Evolutionary conservation across 2,797 vertebrate genomes (phyloP).

Genomic region (Neosalanx taihuensis): DNA sequence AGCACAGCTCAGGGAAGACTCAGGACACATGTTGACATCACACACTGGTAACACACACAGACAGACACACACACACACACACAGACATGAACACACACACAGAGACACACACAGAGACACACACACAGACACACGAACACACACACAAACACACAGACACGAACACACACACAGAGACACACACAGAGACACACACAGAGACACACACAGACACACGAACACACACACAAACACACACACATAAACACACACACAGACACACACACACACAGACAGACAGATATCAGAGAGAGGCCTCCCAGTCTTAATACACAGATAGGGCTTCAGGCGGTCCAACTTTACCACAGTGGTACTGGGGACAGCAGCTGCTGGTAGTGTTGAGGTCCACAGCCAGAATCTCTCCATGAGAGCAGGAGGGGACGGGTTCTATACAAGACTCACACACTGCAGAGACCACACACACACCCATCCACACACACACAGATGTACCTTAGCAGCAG

Average conservation of each 20-base stretch:
- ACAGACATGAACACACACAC: no score
- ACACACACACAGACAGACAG: slow-evolving; percentile 13
- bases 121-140: slow-evolving; percentile 16
- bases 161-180: no score
- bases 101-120: no score
- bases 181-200: no score
- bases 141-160: not conserved
- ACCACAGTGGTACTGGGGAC: slow-evolving; percentile 92
- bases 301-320: not conserved
- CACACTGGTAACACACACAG: slow-evolving; percentile 76
- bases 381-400: slow-evolving; percentile 90
- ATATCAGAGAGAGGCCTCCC: not conserved
- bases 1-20: slow-evolving; percentile 77
- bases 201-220: slow-evolving; percentile 14
- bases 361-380: slow-evolving; percentile 86
- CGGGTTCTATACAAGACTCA: slow-evolving; percentile 86
- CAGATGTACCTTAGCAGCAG: not conserved
- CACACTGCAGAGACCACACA: slow-evolving; percentile 78
- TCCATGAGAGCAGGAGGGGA: slow-evolving; percentile 82
- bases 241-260: no score
- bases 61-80: slow-evolving; percentile 8
- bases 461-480: not conserved
- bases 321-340: slow-evolving; percentile 46
- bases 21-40: slow-evolving; percentile 84
- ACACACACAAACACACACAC: not conserved